Base-by-base conservation (phyloP, 2,113 vertebrate genomes). In the Brachyistius frenatus region DNA sequence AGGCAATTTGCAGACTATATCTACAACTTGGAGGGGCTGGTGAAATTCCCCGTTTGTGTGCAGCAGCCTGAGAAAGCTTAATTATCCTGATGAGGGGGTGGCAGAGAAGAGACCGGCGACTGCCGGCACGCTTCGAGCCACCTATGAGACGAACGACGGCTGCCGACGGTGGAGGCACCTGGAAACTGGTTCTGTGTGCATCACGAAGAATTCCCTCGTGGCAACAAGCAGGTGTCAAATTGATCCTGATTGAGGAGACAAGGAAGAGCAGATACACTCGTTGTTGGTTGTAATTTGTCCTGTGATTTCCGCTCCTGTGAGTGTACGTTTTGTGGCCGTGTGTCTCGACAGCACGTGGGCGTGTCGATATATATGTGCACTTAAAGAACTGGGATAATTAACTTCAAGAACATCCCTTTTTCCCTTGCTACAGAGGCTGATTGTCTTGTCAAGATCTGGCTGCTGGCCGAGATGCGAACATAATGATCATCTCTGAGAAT, bases 81-180 rank as follows among this genome's bases (percentile, higher is more conserved):
- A 93, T 95, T 94, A 91, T 92, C 78, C 81, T 90, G 93, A 92
- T 93, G 90, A 91, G 83, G 82, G 83, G 82, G 83, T 86, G 86
- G 85, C 74, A 44, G 72, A 56, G 77, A 73, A 89, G 87, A 63
- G 87, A 85, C 72, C 62, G 7, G 71, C 50, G 74, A 86, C 85
- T 83, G 23, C 77, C 60, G 8, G 36, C 69, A 61, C 58, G 79
- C 73, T 87, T 58, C 58, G 0, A 82, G 65, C 65, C 72, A 88
- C 89, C 84, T 62, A 56, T 41, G 66, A 88, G 90, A 87, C 49
- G 36, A 88, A 69, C 1, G 63, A 16, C 5, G 55, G 65, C 55
- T 39, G 67, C 35, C 7, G 7, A 2, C 0, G 66, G 54, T 55
- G 75, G 0, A 77, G 73, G 83, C 90, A 84, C 86, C 83, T 85